These are phyloP conservation scores for Pandion haliaetus DNA, from an alignment of 2,113 vertebrate genomes.

Conservation along the genomic window DNA sequence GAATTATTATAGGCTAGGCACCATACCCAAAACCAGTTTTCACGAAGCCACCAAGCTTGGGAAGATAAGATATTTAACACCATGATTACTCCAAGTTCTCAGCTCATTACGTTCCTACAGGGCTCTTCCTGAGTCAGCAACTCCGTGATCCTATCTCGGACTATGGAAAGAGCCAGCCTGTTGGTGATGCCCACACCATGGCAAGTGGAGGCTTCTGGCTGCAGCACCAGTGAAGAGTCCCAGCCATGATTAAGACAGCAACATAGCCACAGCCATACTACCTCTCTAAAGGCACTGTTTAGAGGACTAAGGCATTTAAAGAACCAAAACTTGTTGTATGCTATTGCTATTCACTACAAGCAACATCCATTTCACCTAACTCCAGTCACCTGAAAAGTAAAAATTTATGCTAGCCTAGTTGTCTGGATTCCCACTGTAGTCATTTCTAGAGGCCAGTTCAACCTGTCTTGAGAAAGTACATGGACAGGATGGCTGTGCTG, in stretches of 20 bases:
- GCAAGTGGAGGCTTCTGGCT: background rate
- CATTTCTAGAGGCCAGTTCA: background rate
- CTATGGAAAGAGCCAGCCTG: background rate
- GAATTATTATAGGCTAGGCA: background rate
- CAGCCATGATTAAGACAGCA: background rate
- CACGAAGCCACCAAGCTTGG: background rate
- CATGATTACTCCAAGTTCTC: background rate
- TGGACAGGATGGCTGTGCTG: background rate
- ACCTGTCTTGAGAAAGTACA: background rate
- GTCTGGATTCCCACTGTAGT: background rate
- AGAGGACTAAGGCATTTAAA: background rate
- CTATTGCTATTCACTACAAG: background rate
- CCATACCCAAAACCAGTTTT: background rate
- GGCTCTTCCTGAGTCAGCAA: background rate
- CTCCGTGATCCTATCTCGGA: background rate
- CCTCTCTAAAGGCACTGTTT: background rate
- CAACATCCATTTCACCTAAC: background rate
- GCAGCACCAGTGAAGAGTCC: background rate
- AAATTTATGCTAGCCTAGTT: background rate
- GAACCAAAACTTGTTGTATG: background rate
- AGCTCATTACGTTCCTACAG: background rate
- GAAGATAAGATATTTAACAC: background rate
- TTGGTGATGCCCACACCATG: background rate
- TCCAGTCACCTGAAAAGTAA: background rate
- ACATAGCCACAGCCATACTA: background rate